phyloP scores from a whole-genome alignment of 2,113 vertebrate genomes.

The Lagopus leucura region DNA sequence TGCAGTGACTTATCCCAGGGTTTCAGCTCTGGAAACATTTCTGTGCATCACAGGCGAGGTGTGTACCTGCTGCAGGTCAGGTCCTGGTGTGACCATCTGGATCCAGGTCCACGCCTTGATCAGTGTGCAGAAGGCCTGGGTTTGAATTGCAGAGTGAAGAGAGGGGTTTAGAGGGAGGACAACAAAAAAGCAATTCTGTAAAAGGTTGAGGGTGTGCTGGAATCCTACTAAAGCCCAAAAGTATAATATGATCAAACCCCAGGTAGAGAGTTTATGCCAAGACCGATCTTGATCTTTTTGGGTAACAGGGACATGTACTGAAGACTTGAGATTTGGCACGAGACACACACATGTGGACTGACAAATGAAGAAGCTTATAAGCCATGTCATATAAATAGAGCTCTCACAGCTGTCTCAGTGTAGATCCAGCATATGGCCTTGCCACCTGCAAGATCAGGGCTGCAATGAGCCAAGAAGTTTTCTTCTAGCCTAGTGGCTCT shows the following conservation, averaged over 20 bases:
- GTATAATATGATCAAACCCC: background rate
- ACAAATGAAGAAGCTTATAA: conserved; percentile 25
- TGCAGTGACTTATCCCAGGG: background rate
- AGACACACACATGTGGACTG: background rate
- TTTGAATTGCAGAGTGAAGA: background rate
- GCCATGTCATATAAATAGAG: background rate
- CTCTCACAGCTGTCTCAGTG: background rate
- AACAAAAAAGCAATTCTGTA: background rate
- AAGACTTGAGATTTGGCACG: background rate
- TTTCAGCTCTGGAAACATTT: background rate
- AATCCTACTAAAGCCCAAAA: background rate
- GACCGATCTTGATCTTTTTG: background rate
- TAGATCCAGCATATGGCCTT: conserved; percentile 27
- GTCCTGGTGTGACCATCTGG: background rate
- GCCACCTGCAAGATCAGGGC: background rate
- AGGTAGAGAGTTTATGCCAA: background rate
- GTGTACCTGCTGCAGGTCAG: background rate
- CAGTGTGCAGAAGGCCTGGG: background rate
- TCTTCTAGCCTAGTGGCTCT: conserved; percentile 38
- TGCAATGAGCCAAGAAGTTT: background rate
- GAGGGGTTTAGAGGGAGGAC: accelerated
- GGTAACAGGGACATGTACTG: background rate
- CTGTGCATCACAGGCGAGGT: accelerated
- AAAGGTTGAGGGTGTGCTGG: background rate
- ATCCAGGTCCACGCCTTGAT: accelerated